A percentile compares a stretch with the other conserved stretches of the same genome.
These are phyloP conservation scores for Habropoda laboriosa DNA, from an alignment of 1,140 invertebrate species.

Conservation along the genomic window DNA sequence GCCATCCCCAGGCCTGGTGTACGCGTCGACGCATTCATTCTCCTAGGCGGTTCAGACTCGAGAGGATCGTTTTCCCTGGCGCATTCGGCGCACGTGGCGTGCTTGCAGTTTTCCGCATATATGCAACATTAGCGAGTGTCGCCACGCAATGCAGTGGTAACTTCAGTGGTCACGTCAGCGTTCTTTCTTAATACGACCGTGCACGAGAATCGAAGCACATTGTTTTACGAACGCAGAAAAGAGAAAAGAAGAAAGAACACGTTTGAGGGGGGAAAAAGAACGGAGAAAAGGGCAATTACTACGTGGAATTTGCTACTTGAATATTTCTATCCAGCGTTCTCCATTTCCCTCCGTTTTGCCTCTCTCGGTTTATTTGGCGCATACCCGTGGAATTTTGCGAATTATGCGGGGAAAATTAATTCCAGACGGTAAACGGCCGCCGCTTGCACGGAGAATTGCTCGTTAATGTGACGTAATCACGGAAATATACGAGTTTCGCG, in stretches of 20 bases:
- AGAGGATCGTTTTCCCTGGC: neutral
- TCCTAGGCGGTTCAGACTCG: neutral
- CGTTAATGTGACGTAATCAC: too few species aligned
- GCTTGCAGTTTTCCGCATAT: conserved; percentile 57
- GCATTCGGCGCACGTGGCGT: conserved; percentile 25
- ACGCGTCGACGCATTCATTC: conserved; percentile 1
- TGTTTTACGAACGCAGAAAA: neutral
- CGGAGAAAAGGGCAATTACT: conserved; percentile 10
- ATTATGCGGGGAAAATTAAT: conserved; percentile 9
- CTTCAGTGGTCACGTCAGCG: conserved; percentile 36
- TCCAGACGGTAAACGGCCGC: neutral
- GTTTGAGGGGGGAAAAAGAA: neutral
- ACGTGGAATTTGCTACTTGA: neutral
- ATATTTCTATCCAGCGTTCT: neutral
- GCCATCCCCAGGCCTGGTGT: neutral
- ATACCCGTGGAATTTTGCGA: neutral
- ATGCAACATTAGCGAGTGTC: conserved; percentile 55
- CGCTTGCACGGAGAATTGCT: neutral
- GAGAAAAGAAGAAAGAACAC: neutral
- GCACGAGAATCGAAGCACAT: conserved; percentile 24
- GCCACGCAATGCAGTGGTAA: conserved; percentile 68
- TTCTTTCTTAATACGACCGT: conserved; percentile 30
- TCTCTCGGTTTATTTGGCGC: neutral
- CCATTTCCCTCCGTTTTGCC: neutral
- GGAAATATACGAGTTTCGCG: too few species aligned